phyloP scores from a whole-genome alignment of 2,797 vertebrate genomes.

The Phataginus tricuspis region DNA sequence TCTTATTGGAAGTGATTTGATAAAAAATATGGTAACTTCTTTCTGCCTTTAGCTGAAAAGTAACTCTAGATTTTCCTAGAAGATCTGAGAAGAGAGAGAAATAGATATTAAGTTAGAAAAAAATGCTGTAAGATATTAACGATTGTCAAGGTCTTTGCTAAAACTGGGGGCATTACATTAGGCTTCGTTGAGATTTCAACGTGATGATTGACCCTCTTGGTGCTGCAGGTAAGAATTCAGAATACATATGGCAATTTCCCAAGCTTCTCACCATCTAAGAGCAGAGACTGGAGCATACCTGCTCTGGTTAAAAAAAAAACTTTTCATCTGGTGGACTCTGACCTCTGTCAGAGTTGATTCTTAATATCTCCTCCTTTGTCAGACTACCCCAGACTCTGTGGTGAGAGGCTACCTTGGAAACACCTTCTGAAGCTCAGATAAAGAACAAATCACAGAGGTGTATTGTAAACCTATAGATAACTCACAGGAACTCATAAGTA shows the following conservation, averaged over 20 bases:
- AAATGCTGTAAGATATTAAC: background rate
- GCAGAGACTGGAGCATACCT: background rate
- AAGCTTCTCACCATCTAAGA: background rate
- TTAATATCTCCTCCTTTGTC: background rate
- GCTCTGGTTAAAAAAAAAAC: background rate
- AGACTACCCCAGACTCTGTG: background rate
- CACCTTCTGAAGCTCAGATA: background rate
- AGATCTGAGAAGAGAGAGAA: constrained; percentile 85
- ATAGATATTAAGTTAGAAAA: background rate
- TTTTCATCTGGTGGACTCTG: background rate
- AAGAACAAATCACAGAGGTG: background rate
- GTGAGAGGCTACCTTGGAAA: background rate
- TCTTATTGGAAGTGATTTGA: constrained; percentile 90
- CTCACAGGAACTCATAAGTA: background rate
- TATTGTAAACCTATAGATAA: background rate
- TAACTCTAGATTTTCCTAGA: constrained; percentile 91
- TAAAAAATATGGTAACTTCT: constrained; percentile 95
- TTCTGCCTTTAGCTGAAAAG: constrained; percentile 92
- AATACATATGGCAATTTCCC: background rate
- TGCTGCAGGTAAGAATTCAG: background rate
- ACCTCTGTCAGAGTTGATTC: background rate
- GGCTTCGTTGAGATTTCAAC: background rate
- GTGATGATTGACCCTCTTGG: background rate
- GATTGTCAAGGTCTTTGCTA: background rate
- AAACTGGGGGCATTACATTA: background rate